These are phyloP conservation scores for Catamblyrhynchus diadema DNA, from an alignment of 2,797 vertebrate genomes.

Conservation along the genomic window DNA sequence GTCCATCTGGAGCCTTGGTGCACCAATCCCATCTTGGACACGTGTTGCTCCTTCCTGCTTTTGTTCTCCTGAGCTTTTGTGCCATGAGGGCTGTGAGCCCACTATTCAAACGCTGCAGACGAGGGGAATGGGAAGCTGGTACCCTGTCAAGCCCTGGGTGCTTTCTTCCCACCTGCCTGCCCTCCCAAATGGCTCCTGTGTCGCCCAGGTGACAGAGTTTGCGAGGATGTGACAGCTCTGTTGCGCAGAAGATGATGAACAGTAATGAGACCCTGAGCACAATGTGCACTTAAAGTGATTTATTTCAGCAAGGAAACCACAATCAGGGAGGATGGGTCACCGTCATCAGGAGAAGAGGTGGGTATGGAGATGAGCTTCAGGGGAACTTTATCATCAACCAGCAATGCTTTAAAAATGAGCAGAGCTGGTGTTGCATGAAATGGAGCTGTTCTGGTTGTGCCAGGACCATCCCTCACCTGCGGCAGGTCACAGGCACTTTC, in stretches of 20 bases:
- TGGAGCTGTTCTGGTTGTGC: not conserved
- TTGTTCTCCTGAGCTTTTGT: not conserved
- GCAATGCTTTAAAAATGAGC: not conserved
- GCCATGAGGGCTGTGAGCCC: fast-evolving
- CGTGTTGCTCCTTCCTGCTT: not conserved
- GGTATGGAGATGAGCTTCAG: constrained; percentile 5
- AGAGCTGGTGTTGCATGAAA: not conserved
- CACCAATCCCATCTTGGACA: fast-evolving
- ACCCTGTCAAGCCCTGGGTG: fast-evolving
- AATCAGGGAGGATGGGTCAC: constrained; percentile 17
- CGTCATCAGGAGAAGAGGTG: not conserved
- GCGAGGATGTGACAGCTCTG: not conserved
- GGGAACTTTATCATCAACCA: not conserved
- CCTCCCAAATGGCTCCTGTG: not conserved
- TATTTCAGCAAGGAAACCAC: constrained; percentile 10
- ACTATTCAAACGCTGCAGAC: fast-evolving
- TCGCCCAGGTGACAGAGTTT: not conserved
- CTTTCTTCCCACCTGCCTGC: not conserved
- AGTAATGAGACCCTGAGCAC: constrained; percentile 13
- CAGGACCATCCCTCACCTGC: fast-evolving
- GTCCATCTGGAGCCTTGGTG: not conserved
- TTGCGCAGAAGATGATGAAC: not conserved
- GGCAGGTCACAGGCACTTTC: not conserved
- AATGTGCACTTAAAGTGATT: constrained; percentile 5
- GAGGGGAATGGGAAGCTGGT: not conserved